phyloP scores from a whole-genome alignment of 2,113 vertebrate species.

The Kryptolebias marmoratus region DNA sequence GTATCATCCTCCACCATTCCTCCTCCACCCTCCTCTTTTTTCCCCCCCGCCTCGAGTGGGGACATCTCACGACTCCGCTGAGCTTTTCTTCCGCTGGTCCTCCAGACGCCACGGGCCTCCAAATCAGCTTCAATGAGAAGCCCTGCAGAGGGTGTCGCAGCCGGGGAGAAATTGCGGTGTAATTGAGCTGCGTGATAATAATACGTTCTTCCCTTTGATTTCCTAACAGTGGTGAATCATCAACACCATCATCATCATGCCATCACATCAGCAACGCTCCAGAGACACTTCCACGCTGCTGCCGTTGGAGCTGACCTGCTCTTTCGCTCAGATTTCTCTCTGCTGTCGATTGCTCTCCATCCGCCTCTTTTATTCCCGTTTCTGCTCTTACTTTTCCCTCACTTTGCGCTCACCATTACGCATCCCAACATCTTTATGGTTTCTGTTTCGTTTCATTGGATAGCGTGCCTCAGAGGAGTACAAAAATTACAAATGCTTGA shows the following conservation, averaged over 20 bases:
- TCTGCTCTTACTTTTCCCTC: constrained; percentile 31
- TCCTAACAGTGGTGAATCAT: constrained; percentile 71
- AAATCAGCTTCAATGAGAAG: constrained; percentile 73
- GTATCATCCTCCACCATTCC: constrained; percentile 30
- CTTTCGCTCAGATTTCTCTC: constrained; percentile 32
- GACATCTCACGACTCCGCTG: constrained; percentile 35
- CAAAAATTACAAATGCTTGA: constrained; percentile 46
- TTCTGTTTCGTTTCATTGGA: constrained; percentile 51
- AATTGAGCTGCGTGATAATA: constrained; percentile 78
- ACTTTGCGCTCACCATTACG: constrained; percentile 29
- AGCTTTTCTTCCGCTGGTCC: constrained; percentile 47
- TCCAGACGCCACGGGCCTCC: constrained; percentile 60
- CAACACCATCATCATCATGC: constrained; percentile 70
- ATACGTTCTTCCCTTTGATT: constrained; percentile 73
- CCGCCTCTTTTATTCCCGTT: constrained; percentile 60
- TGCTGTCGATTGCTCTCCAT: constrained; percentile 58
- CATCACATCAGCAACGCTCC: constrained; percentile 64
- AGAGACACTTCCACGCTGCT: constrained; percentile 40
- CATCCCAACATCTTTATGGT: constrained; percentile 41
- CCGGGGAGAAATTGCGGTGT: constrained; percentile 70
- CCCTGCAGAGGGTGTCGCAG: constrained; percentile 65
- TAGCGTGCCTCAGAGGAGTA: constrained; percentile 58
- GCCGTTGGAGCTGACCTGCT: constrained; percentile 50
- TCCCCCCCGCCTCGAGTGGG: constrained; percentile 54
- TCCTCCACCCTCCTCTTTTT: constrained; percentile 23